phyloP scores from a whole-genome alignment of 2,113 vertebrate genomes.

The Scophthalmus maximus region DNA sequence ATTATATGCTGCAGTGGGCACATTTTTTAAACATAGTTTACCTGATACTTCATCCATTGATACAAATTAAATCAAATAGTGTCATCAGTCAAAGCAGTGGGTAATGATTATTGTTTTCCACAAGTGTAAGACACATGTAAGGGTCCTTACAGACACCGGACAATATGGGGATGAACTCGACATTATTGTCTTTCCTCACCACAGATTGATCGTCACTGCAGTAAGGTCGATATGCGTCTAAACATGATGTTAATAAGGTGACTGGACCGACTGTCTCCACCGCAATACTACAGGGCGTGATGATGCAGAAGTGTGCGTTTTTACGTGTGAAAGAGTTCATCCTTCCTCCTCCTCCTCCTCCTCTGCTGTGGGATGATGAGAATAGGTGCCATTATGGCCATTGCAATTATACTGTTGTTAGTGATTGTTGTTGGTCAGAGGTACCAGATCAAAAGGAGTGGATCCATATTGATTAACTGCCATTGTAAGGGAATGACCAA shows the following conservation, averaged over 20 bases:
- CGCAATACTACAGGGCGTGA: conserved; percentile 35
- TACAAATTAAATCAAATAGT: conserved; percentile 13
- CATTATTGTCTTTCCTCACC: conserved; percentile 65
- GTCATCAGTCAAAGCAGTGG: not conserved
- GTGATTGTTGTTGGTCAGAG: conserved; percentile 60
- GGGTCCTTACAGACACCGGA: conserved; percentile 29
- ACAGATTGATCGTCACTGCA: conserved; percentile 73
- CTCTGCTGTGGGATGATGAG: conserved; percentile 19
- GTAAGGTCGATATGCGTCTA: conserved; percentile 66
- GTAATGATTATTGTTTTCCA: conserved; percentile 39
- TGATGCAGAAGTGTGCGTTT: conserved; percentile 18
- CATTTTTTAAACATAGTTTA: conserved; percentile 37
- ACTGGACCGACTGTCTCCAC: conserved; percentile 39
- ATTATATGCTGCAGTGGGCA: conserved; percentile 17
- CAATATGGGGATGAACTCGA: conserved; percentile 48
- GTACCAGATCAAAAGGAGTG: conserved; percentile 62
- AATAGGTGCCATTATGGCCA: conserved; percentile 37
- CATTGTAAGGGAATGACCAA: conserved; percentile 42
- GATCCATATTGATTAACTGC: conserved; percentile 70
- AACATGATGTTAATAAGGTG: conserved; percentile 74
- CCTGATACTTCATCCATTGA: conserved; percentile 27
- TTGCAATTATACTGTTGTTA: conserved; percentile 64
- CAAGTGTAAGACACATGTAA: conserved; percentile 16
- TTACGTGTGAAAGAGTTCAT: not conserved
- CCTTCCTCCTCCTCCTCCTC: not conserved